phyloP scores from a whole-genome alignment of 1,140 invertebrate genomes.

The Microplitis mediator region DNA sequence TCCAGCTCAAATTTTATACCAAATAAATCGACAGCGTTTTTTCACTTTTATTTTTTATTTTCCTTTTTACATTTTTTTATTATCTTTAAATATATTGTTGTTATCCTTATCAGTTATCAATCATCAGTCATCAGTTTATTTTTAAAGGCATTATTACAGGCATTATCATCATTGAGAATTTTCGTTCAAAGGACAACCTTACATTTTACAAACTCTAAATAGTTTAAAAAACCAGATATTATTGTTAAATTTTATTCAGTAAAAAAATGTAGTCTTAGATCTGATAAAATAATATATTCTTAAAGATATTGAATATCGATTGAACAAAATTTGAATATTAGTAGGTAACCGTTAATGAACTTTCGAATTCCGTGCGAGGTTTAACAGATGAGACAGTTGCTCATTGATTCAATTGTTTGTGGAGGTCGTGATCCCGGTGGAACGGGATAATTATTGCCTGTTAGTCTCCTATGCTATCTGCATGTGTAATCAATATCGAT shows the following conservation, averaged over 20 bases:
- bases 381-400: constrained; percentile 8
- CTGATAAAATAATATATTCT: too few species aligned
- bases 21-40: neutral
- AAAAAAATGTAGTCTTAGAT: too few species aligned
- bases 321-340: too few species aligned
- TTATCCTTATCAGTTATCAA: too few species aligned
- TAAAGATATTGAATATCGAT: too few species aligned
- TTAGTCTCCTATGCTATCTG: constrained; percentile 47
- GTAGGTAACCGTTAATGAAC: neutral
- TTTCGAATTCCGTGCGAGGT: neutral
- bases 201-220: too few species aligned
- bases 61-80: neutral
- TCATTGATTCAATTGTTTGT: constrained; percentile 45
- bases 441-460: constrained; percentile 47
- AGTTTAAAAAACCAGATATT: neutral
- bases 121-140: too few species aligned
- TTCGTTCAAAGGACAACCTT: too few species aligned
- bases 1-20: neutral
- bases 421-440: constrained; percentile 32
- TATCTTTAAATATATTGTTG: too few species aligned
- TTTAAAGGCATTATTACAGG: too few species aligned
- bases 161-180: too few species aligned
- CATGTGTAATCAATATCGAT: constrained; percentile 45
- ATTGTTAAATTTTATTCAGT: too few species aligned
- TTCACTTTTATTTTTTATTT: neutral